Evolutionary conservation across 2,113 vertebrate genomes (phyloP).

Genomic region (Platanista minor): DNA sequence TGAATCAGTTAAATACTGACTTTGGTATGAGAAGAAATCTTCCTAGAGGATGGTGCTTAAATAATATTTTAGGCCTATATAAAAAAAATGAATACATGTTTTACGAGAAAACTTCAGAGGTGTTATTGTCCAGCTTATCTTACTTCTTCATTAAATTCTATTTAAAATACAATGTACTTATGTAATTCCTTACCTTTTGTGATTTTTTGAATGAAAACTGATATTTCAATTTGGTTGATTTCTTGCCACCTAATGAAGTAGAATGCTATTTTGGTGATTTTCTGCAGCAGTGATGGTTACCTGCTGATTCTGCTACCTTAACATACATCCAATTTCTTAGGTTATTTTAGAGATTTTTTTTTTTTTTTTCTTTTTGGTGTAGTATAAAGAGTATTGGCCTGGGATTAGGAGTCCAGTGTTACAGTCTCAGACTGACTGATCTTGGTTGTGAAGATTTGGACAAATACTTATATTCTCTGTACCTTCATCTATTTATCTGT

Average conservation of each 20-base stretch:
- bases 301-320: background rate
- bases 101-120: background rate
- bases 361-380: background rate
- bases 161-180: background rate
- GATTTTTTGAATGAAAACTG: background rate
- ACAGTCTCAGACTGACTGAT: background rate
- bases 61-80: background rate
- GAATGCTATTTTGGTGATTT: background rate
- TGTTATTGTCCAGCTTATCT: background rate
- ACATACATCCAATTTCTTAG: background rate
- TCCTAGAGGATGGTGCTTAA: background rate
- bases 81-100: background rate
- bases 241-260: background rate
- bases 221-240: background rate
- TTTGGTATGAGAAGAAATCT: background rate
- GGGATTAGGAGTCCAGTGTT: background rate
- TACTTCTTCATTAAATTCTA: background rate
- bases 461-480: background rate
- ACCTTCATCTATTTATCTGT: background rate
- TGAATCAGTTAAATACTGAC: background rate
- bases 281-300: background rate
- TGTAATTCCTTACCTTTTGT: background rate
- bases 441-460: background rate
- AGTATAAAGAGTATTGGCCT: background rate
- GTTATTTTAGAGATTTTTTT: background rate